phyloP scores from a whole-genome alignment of 2,888 invertebrate genomes.

The Plagodis pulveraria region DNA sequence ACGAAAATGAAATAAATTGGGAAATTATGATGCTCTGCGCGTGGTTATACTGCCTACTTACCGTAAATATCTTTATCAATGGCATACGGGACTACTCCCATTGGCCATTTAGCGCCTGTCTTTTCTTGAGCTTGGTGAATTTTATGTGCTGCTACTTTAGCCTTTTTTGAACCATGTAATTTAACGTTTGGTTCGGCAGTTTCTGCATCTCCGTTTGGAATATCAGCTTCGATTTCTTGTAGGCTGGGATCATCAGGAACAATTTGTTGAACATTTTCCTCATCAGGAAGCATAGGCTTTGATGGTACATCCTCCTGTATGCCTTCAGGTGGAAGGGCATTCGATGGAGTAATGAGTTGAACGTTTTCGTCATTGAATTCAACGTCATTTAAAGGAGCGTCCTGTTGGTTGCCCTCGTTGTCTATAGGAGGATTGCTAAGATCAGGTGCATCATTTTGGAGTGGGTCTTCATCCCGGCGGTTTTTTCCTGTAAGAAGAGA shows the following conservation, averaged over 20 bases:
- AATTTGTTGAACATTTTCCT: background rate
- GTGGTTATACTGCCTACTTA: conserved; percentile 24
- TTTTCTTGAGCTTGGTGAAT: conserved; percentile 7
- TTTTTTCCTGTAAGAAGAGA: background rate
- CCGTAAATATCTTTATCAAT: conserved; percentile 46
- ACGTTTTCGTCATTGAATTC: background rate
- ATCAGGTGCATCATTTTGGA: no score
- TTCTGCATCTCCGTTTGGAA: background rate
- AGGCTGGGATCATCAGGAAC: background rate
- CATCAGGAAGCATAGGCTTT: no score
- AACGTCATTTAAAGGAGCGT: background rate
- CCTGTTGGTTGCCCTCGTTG: no score
- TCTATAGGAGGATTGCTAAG: no score
- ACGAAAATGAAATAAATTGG: background rate
- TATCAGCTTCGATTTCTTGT: background rate
- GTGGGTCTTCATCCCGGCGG: background rate
- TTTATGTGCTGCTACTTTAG: conserved; percentile 1
- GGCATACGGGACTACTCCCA: conserved; percentile 48
- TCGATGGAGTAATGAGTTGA: background rate
- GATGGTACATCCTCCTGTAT: no score
- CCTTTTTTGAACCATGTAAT: background rate
- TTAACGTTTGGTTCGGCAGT: background rate
- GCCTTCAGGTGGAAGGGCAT: background rate
- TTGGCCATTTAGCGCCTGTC: conserved; percentile 37
- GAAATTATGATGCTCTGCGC: no score